Percentiles rank a stretch among this genome's conserved stretches.
Evolutionary conservation across 2,113 vertebrate species (phyloP).

Genomic region (Nipponia nippon): DNA sequence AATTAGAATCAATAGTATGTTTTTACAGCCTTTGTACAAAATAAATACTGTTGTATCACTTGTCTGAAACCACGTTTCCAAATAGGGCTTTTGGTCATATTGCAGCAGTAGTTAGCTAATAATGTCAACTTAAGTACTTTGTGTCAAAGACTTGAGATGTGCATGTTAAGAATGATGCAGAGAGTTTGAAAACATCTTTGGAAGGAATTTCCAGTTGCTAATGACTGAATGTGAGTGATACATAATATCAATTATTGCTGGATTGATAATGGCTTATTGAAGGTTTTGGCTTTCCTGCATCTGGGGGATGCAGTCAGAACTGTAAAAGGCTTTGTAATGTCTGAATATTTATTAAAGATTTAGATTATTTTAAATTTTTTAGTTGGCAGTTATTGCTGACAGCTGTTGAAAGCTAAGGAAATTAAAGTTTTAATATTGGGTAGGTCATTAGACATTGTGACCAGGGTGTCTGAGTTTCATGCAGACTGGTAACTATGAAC

Average conservation of each 20-base stretch:
- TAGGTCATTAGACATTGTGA: background rate
- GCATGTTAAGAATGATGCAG: background rate
- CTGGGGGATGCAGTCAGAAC: background rate
- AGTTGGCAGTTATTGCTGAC: background rate
- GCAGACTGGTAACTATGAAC: background rate
- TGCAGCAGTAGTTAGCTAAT: background rate
- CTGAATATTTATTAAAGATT: background rate
- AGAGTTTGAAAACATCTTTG: background rate
- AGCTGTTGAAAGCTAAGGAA: background rate
- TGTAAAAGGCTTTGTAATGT: background rate
- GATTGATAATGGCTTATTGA: background rate
- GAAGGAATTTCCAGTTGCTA: background rate
- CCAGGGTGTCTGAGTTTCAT: background rate
- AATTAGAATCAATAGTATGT: background rate
- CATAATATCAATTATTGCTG: background rate
- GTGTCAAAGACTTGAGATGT: background rate
- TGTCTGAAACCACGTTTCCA: background rate
- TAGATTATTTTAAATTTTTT: background rate
- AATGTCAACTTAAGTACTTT: background rate
- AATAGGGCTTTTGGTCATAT: background rate
- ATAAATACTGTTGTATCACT: background rate
- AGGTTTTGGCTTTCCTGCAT: background rate
- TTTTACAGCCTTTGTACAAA: background rate
- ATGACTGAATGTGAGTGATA: background rate
- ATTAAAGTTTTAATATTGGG: background rate